These are phyloP conservation scores for Etheostoma perlongum DNA, from an alignment of 2,797 vertebrate species.

Conservation along the genomic window DNA sequence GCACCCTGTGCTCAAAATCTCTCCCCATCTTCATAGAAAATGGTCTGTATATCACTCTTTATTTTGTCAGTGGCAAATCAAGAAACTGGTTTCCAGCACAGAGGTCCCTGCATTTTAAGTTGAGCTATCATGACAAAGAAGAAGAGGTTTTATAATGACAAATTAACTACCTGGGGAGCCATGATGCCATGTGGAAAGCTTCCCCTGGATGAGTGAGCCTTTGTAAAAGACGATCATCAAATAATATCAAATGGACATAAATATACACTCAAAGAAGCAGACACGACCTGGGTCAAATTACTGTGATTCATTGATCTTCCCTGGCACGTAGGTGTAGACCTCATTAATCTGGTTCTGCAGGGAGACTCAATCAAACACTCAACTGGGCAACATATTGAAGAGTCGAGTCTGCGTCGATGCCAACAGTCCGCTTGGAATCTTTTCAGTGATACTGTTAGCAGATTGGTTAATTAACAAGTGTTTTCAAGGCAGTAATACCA, in stretches of 20 bases:
- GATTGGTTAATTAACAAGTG: slow-evolving; percentile 37
- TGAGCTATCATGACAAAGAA: slow-evolving; percentile 11
- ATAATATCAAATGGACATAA: slow-evolving; percentile 6
- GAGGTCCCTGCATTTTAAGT: slow-evolving; percentile 32
- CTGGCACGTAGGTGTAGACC: slow-evolving; percentile 26
- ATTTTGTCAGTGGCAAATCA: slow-evolving; percentile 20
- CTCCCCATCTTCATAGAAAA: slow-evolving; percentile 26
- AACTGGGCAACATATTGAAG: slow-evolving; percentile 38
- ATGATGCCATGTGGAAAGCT: background rate
- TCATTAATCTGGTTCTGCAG: slow-evolving; percentile 51
- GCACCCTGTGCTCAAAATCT: slow-evolving; percentile 15
- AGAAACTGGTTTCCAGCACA: slow-evolving; percentile 7
- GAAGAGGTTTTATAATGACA: slow-evolving; percentile 25
- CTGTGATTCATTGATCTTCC: slow-evolving; percentile 40
- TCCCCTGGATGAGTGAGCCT: slow-evolving; percentile 4
- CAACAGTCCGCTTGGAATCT: slow-evolving; percentile 41
- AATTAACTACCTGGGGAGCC: background rate
- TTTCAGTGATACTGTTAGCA: slow-evolving; percentile 40
- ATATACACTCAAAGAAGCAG: slow-evolving; percentile 20
- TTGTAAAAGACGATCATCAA: slow-evolving; percentile 8
- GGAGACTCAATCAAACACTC: slow-evolving; percentile 58
- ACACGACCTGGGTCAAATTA: slow-evolving; percentile 2
- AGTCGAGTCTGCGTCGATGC: slow-evolving; percentile 29
- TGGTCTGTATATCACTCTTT: slow-evolving; percentile 25
- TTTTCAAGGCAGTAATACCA: slow-evolving; percentile 22